Evolutionary conservation across 2,113 vertebrate species (phyloP).

Genomic region (Oncorhynchus clarkii): DNA sequence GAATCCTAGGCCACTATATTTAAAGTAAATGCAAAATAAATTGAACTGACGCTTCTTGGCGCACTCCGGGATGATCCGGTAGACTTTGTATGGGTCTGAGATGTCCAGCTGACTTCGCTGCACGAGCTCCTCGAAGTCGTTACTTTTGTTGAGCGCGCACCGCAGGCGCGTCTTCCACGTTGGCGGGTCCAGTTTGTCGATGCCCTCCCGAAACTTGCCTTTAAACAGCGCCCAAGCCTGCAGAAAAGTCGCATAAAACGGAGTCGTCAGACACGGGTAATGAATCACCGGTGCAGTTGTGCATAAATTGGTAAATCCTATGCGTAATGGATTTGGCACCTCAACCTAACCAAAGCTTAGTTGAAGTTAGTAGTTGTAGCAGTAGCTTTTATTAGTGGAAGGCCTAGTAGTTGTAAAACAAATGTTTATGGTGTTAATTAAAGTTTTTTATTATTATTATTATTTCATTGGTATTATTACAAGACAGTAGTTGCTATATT

Average conservation of each 20-base stretch:
- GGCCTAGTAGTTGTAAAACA: no score
- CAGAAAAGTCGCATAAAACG: constrained; percentile 15
- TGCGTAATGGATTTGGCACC: not conserved
- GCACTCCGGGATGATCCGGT: constrained; percentile 94
- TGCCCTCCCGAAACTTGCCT: constrained; percentile 93
- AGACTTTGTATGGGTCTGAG: constrained; percentile 97
- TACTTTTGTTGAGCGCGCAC: constrained; percentile 97
- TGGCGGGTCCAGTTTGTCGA: constrained; percentile 95
- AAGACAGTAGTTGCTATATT: no score
- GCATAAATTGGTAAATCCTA: not conserved
- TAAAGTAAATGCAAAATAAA: no score
- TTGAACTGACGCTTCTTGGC: constrained; percentile 87
- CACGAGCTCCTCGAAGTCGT: constrained; percentile 94
- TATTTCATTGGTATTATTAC: no score
- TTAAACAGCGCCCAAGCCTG: constrained; percentile 98
- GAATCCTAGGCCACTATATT: no score
- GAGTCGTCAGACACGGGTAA: not conserved
- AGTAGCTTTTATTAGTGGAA: no score
- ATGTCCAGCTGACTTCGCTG: constrained; percentile 97
- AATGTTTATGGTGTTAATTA: no score
- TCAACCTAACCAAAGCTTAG: not conserved
- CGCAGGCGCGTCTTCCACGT: constrained; percentile 97
- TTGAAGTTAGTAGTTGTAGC: no score
- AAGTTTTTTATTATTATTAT: no score
- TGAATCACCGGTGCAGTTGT: not conserved